These are phyloP conservation scores for Nemotelus nigrinus DNA, from an alignment of 2,888 invertebrate species.

Conservation along the genomic window DNA sequence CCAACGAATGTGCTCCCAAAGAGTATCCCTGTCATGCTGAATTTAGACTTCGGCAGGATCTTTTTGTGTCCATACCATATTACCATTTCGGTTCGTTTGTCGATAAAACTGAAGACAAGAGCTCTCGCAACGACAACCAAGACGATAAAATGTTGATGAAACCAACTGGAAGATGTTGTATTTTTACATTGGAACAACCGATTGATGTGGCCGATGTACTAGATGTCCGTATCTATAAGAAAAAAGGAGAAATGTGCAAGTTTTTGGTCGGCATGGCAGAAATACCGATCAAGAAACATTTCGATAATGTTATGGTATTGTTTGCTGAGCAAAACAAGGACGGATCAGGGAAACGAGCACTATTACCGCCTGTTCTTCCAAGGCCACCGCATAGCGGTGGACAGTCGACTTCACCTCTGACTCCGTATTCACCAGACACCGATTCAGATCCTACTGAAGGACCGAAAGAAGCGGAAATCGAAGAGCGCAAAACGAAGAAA, in stretches of 20 bases:
- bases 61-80: constrained; percentile 17
- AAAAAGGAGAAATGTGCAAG: constrained; percentile 61
- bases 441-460: no score
- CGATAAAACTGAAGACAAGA: neutral
- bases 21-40: neutral
- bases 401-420: neutral
- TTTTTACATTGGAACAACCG: neutral
- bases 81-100: neutral
- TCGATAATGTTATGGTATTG: constrained; percentile 58
- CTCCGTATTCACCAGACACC: neutral
- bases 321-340: no score
- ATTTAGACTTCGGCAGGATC: constrained; percentile 5
- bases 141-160: neutral
- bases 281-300: constrained; percentile 58
- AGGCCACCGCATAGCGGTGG: no score
- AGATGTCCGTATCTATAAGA: constrained; percentile 55
- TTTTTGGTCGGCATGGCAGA: constrained; percentile 61
- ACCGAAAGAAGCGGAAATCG: neutral
- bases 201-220: neutral
- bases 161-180: neutral
- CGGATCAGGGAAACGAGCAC: no score
- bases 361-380: no score
- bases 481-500: constrained; percentile 9
- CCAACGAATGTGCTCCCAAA: constrained; percentile 19
- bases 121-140: neutral